Evolutionary conservation across 2,113 vertebrate species (phyloP).

Genomic region (Hypomesus transpacificus): DNA sequence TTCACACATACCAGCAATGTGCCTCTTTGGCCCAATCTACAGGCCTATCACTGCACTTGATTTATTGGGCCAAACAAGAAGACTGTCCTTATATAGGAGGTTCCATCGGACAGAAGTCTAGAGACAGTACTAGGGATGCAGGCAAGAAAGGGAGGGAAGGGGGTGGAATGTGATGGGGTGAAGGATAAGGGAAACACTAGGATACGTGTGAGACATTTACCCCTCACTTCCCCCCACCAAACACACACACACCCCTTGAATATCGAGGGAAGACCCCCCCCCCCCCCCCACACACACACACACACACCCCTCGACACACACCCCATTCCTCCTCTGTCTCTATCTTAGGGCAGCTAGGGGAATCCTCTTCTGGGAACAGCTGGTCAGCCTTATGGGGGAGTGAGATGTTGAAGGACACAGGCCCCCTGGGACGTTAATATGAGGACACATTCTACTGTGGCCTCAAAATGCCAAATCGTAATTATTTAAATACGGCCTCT

Average conservation of each 20-base stretch:
- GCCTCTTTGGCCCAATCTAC: constrained; percentile 43
- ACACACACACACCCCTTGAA: constrained; percentile 15
- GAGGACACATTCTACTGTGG: neutral
- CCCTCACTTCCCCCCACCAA: neutral
- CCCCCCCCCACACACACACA: neutral
- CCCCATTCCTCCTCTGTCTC: constrained; percentile 12
- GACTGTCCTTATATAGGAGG: constrained; percentile 79
- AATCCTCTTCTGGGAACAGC: constrained; percentile 51
- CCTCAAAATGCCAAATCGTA: neutral
- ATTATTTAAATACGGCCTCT: neutral
- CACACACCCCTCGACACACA: constrained; percentile 13
- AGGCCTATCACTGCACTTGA: constrained; percentile 55
- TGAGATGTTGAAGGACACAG: neutral
- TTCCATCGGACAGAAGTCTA: constrained; percentile 59
- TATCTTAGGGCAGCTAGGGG: constrained; percentile 36
- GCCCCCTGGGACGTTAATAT: neutral
- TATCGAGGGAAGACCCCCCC: constrained; percentile 29
- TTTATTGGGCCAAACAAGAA: constrained; percentile 67
- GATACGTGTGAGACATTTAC: neutral
- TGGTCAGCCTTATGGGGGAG: constrained; percentile 52
- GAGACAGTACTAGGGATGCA: neutral
- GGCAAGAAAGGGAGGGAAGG: constrained; percentile 20
- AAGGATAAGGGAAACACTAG: constrained; percentile 33
- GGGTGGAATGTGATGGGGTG: constrained; percentile 53
- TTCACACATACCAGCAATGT: constrained; percentile 32